Evolutionary conservation across 2,797 vertebrate species (phyloP).

Genomic region (Ctenopoma kingsleyae): DNA sequence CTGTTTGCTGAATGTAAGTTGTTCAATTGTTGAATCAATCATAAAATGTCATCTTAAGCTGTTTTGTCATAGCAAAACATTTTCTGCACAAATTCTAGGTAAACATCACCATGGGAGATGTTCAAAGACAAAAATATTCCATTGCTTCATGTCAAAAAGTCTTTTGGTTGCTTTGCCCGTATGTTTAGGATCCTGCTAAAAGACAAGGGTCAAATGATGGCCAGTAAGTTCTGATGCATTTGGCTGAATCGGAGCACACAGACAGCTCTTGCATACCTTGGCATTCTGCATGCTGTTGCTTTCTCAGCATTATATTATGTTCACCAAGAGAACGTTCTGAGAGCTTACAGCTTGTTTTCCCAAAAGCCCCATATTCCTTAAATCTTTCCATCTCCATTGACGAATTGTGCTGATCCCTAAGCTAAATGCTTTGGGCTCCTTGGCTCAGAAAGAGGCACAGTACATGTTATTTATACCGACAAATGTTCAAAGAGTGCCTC

Average conservation of each 20-base stretch:
- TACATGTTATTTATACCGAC: constrained; percentile 61
- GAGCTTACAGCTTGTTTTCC: constrained; percentile 34
- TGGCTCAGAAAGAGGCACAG: constrained; percentile 28
- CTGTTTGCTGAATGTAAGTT: too few relatives aligned
- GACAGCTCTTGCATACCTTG: background rate
- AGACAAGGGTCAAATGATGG: background rate
- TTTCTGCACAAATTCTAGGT: too few relatives aligned
- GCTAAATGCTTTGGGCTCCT: constrained; percentile 42
- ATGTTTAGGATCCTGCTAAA: background rate
- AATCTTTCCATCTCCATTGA: constrained; percentile 46
- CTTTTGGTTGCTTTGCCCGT: too few relatives aligned
- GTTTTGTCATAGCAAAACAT: background rate
- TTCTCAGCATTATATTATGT: background rate
- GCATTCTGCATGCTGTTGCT: background rate
- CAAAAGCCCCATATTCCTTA: constrained; percentile 29
- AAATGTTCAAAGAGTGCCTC: constrained; percentile 51
- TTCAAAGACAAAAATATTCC: too few relatives aligned
- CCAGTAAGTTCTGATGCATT: background rate
- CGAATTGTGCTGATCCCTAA: constrained; percentile 45
- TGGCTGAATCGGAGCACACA: background rate
- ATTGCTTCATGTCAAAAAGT: too few relatives aligned
- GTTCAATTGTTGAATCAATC: too few relatives aligned
- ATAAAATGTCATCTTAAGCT: background rate
- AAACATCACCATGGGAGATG: too few relatives aligned
- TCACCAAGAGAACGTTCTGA: constrained; percentile 1